phyloP scores from a whole-genome alignment of 2,888 invertebrate species.

The Pomacea canaliculata region DNA sequence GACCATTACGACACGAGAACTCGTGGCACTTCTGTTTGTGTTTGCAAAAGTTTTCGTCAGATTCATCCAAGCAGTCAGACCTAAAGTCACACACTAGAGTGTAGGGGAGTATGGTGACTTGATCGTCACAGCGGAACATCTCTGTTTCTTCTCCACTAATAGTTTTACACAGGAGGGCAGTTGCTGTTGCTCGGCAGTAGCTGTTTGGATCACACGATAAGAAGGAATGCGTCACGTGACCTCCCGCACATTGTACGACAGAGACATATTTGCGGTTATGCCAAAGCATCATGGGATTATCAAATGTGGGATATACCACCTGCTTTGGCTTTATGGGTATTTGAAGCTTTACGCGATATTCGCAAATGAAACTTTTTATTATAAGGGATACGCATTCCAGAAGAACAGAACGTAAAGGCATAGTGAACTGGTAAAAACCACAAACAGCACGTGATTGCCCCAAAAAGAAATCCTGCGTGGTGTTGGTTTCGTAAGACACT shows the following conservation, averaged over 20 bases:
- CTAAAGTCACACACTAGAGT: conserved; percentile 55
- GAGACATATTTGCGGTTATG: not conserved
- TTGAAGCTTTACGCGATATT: not conserved
- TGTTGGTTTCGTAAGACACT: not conserved
- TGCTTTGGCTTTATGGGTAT: not conserved
- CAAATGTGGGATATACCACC: not conserved
- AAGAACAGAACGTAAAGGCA: not conserved
- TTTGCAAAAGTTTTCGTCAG: conserved; percentile 58
- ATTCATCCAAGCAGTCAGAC: conserved; percentile 32
- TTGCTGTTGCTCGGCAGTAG: not conserved
- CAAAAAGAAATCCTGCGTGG: not conserved
- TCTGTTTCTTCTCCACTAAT: no score
- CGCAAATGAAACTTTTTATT: not conserved
- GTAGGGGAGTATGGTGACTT: not conserved
- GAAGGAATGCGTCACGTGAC: conserved; percentile 5
- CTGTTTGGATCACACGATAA: conserved; percentile 15
- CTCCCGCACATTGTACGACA: not conserved
- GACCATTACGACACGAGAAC: conserved; percentile 19
- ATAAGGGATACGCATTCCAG: not conserved
- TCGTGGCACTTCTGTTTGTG: conserved; percentile 5
- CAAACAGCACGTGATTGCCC: not conserved
- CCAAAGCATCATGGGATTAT: not conserved
- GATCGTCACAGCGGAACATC: conserved; percentile 11
- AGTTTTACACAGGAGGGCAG: not conserved
- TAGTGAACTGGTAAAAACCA: not conserved